Evolutionary conservation across 1,140 invertebrate species (phyloP).

Genomic region (Lithobius niger): DNA sequence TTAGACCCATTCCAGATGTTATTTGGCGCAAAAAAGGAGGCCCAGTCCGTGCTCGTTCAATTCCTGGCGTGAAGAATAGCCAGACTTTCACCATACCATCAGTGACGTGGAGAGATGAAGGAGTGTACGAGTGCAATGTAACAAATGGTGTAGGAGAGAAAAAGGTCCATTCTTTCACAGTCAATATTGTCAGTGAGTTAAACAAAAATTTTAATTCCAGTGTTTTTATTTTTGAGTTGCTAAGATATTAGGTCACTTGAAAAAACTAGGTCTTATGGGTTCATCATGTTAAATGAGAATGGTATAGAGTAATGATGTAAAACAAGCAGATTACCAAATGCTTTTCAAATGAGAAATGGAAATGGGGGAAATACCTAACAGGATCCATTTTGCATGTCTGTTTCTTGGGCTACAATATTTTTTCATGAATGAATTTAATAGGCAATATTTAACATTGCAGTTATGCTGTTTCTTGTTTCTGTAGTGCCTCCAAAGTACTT

Average conservation of each 20-base stretch:
- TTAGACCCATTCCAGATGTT: background rate
- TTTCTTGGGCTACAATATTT: background rate
- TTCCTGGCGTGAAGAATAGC: background rate
- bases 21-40: background rate
- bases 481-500: background rate
- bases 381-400: background rate
- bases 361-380: too few relatives aligned
- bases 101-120: background rate
- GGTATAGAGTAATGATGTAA: too few relatives aligned
- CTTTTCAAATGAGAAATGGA: too few relatives aligned
- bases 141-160: background rate
- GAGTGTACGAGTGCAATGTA: background rate
- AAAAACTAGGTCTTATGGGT: too few relatives aligned
- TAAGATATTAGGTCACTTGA: too few relatives aligned
- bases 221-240: too few relatives aligned
- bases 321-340: too few relatives aligned
- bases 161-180: background rate
- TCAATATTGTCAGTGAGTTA: background rate
- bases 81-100: background rate
- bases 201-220: background rate
- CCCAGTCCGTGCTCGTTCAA: background rate
- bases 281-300: too few relatives aligned
- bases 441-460: background rate
- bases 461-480: background rate
- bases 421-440: background rate